Conservation (phyloP, 2,888 invertebrate species). For the Oeneis ivallda region DNA sequence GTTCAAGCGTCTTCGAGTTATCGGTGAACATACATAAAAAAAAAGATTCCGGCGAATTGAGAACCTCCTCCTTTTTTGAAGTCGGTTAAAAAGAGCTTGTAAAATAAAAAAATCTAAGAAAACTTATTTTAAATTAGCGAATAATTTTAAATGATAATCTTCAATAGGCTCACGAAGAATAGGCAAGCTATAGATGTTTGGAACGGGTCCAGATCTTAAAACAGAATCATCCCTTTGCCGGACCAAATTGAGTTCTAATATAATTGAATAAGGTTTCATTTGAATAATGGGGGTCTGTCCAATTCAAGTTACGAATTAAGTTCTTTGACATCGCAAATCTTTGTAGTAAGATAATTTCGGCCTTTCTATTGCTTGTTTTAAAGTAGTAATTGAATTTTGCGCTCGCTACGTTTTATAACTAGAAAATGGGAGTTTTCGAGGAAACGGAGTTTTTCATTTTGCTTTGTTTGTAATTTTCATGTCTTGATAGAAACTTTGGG, state of each 20-base stretch:
- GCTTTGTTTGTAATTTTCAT: neutral
- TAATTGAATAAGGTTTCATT: slow-evolving; percentile 39
- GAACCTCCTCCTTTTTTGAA: too few relatives aligned
- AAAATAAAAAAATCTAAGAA: too few relatives aligned
- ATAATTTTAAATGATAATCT: slow-evolving; percentile 36
- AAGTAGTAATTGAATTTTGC: slow-evolving; percentile 32
- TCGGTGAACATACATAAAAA: too few relatives aligned
- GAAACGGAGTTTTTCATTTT: neutral
- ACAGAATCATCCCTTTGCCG: slow-evolving; percentile 39
- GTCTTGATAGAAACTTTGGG: too few relatives aligned
- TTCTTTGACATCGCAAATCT: slow-evolving; percentile 35
- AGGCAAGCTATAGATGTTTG: slow-evolving; percentile 26
- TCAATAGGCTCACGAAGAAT: slow-evolving; percentile 23
- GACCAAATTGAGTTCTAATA: slow-evolving; percentile 49
- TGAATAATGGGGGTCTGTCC: slow-evolving; percentile 26
- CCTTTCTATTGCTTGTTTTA: slow-evolving; percentile 27
- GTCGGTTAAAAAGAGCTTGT: too few relatives aligned
- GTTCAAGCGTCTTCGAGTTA: too few relatives aligned
- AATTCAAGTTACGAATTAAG: slow-evolving; percentile 37
- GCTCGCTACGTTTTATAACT: neutral
- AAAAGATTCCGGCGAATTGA: too few relatives aligned
- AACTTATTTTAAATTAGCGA: slow-evolving; percentile 24
- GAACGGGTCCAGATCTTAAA: slow-evolving; percentile 29
- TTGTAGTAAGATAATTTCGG: slow-evolving; percentile 34
- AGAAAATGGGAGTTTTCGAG: neutral